Conservation (phyloP, 1,140 invertebrate species). For the Cyrtorhinus lividipennis region DNA sequence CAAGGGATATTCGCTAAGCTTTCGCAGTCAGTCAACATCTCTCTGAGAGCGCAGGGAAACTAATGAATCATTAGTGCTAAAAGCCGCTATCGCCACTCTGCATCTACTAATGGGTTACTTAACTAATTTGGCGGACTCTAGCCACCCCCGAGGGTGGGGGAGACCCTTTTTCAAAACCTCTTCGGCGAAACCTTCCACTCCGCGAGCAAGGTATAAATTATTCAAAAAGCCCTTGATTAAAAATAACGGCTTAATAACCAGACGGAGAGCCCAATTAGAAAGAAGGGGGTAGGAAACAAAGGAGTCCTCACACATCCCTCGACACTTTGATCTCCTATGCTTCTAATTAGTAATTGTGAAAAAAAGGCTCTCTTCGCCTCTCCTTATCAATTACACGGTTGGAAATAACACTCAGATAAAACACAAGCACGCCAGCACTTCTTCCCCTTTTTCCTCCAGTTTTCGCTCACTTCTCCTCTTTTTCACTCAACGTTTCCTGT, state of each 20-base stretch:
- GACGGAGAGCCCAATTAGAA: constrained; percentile 13
- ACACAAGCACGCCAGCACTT: constrained; percentile 3
- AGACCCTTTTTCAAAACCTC: background rate
- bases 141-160: background rate
- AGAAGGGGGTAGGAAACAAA: constrained; percentile 7
- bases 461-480: background rate
- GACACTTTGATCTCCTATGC: constrained; percentile 12
- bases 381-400: constrained; percentile 9
- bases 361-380: constrained; percentile 1
- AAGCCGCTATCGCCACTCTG: constrained; percentile 15
- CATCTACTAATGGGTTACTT: constrained; percentile 16
- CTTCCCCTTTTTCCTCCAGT: background rate
- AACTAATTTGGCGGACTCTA: constrained; percentile 11
- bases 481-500: background rate
- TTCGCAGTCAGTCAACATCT: constrained; percentile 8
- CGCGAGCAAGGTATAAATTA: constrained; percentile 3
- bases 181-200: background rate
- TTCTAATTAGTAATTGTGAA: constrained; percentile 10
- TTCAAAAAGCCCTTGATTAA: constrained; percentile 13
- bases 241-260: constrained; percentile 16
- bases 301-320: constrained; percentile 6
- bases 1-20: background rate
- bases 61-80: constrained; percentile 15
- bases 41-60: background rate
- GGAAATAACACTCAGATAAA: constrained; percentile 10